Evolutionary conservation across 2,113 vertebrate genomes (phyloP).

Genomic region (Marmota monax): DNA sequence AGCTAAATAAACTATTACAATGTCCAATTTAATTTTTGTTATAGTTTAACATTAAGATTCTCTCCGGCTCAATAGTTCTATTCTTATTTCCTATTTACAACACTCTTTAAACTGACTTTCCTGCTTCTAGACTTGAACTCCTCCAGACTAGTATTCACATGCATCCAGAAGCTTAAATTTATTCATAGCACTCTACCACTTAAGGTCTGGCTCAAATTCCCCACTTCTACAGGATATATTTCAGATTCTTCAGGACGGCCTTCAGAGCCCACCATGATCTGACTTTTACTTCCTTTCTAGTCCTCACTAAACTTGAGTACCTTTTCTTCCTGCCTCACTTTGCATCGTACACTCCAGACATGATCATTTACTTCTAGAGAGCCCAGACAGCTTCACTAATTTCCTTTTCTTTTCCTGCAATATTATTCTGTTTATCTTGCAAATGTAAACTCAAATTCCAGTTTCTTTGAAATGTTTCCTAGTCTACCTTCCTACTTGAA

Average conservation of each 20-base stretch:
- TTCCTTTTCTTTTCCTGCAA: not conserved
- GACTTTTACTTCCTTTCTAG: not conserved
- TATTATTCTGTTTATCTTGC: not conserved
- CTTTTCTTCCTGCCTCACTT: not conserved
- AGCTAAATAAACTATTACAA: not conserved
- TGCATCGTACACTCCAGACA: not conserved
- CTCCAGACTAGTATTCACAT: not conserved
- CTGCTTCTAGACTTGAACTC: not conserved
- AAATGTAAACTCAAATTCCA: not conserved
- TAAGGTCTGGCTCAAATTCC: not conserved
- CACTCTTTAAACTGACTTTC: not conserved
- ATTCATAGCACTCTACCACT: not conserved
- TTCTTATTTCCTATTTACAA: not conserved
- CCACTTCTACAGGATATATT: not conserved
- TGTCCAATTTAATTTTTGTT: not conserved
- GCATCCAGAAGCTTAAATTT: not conserved
- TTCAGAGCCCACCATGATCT: not conserved
- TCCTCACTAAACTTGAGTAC: not conserved
- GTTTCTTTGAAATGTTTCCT: conserved; percentile 34
- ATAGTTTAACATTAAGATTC: not conserved
- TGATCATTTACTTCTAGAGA: not conserved
- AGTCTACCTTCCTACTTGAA: not conserved
- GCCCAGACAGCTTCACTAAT: not conserved
- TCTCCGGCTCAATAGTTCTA: not conserved
- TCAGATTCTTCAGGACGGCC: not conserved